Conservation (phyloP, 2,113 vertebrate species). For the Tinamus guttatus region DNA sequence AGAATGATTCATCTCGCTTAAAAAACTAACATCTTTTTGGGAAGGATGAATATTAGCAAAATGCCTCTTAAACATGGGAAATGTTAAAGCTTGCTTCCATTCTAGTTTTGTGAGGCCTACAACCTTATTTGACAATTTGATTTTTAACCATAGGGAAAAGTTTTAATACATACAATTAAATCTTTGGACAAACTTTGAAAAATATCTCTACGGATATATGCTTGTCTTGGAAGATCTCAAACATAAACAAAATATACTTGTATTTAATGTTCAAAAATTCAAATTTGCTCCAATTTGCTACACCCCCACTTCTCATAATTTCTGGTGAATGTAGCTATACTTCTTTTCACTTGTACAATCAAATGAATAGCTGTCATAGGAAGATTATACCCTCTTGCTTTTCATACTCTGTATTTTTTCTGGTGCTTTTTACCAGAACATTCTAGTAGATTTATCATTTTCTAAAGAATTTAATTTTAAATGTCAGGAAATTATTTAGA, state of each 20-base stretch:
- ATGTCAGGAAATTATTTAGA: neutral
- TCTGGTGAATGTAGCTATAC: neutral
- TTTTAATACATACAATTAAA: neutral
- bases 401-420: neutral
- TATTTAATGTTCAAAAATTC: neutral
- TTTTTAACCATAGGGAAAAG: neutral
- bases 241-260: neutral
- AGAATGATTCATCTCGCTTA: constrained; percentile 15
- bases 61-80: neutral
- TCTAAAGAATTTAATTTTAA: neutral
- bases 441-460: neutral
- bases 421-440: neutral
- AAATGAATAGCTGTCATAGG: neutral
- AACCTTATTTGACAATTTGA: neutral
- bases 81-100: neutral
- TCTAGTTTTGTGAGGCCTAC: neutral
- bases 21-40: neutral
- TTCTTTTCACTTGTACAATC: neutral
- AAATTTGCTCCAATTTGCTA: neutral
- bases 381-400: neutral
- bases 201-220: neutral
- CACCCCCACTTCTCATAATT: neutral
- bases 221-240: neutral
- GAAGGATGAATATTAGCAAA: neutral
- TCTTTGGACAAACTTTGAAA: neutral